Percentiles rank a stretch among this genome's conserved stretches.
Conservation (phyloP, 1,140 invertebrate species). For the Chlorops oryzae region DNA sequence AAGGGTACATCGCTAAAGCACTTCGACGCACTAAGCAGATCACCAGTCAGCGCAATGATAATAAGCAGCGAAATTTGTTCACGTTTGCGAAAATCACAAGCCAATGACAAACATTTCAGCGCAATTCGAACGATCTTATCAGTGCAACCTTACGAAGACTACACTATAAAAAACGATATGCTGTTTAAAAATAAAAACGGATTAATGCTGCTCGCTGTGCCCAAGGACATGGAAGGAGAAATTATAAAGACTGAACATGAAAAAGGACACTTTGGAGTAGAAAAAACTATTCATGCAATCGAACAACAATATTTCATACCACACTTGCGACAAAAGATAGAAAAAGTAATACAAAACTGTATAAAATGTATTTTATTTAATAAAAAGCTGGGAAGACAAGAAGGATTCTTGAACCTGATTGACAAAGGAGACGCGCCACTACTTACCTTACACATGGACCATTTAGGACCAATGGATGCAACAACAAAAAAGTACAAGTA, state of each 20-base stretch:
- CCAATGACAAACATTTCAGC: not conserved
- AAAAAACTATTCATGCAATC: constrained; percentile 42
- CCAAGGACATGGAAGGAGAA: constrained; percentile 2
- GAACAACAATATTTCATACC: constrained; percentile 42
- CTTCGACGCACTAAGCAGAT: constrained; percentile 44
- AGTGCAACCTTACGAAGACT: not conserved
- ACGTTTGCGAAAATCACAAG: not conserved
- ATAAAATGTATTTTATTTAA: constrained; percentile 29
- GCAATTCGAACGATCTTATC: not conserved
- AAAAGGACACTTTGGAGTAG: constrained; percentile 39
- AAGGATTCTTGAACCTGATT: constrained; percentile 36
- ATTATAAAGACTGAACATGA: constrained; percentile 12
- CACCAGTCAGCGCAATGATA: constrained; percentile 25
- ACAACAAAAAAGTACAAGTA: constrained; percentile 29
- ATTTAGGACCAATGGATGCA: constrained; percentile 22
- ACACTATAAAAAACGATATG: not conserved
- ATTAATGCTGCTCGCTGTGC: not conserved
- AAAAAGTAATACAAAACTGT: constrained; percentile 33
- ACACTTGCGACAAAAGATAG: constrained; percentile 31
- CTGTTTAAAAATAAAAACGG: constrained; percentile 4
- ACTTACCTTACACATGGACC: constrained; percentile 15
- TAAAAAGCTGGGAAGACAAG: constrained; percentile 39
- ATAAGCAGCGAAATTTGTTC: constrained; percentile 1
- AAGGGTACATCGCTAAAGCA: constrained; percentile 25
- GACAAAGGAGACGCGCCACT: constrained; percentile 27